Percentiles rank a stretch among this genome's conserved stretches.
phyloP scores from a whole-genome alignment of 2,797 vertebrate genomes.

The Poecile montanus region DNA sequence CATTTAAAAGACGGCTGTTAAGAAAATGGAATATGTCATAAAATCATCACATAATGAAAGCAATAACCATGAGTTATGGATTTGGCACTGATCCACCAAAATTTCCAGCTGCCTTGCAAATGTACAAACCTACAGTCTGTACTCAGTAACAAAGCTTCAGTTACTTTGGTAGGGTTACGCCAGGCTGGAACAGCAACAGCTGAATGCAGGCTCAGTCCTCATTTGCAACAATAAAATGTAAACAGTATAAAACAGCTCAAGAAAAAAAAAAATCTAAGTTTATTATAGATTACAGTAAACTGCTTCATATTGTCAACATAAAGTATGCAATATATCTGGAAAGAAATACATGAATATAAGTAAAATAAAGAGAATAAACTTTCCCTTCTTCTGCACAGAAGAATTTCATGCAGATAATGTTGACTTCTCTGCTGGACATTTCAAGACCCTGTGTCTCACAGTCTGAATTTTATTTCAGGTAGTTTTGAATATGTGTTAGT shows the following conservation, averaged over 20 bases:
- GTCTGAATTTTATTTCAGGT: background rate
- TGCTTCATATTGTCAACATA: background rate
- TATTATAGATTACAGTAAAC: background rate
- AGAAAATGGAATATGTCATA: slow-evolving; percentile 36
- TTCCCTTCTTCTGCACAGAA: background rate
- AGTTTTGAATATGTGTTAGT: background rate
- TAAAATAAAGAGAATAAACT: background rate
- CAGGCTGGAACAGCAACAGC: background rate
- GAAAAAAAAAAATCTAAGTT: background rate
- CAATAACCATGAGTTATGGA: slow-evolving; percentile 30
- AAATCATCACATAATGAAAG: slow-evolving; percentile 62
- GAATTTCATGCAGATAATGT: background rate
- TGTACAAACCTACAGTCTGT: background rate
- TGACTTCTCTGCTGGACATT: background rate
- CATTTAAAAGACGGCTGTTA: slow-evolving; percentile 2
- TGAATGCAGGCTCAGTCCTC: background rate
- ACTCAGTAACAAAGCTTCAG: slow-evolving; percentile 15
- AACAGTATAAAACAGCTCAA: background rate
- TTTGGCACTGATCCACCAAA: slow-evolving; percentile 35
- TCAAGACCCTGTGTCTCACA: background rate
- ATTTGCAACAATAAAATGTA: background rate
- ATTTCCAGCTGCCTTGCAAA: slow-evolving; percentile 46
- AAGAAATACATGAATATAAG: background rate
- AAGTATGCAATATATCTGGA: background rate
- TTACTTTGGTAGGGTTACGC: background rate